Evolutionary conservation across 64 coral and sea anemone genomes (phyloP), one percentile per base, ranked within the genome.

Genomic region (Hydrozoanthus tunicans): DNA sequence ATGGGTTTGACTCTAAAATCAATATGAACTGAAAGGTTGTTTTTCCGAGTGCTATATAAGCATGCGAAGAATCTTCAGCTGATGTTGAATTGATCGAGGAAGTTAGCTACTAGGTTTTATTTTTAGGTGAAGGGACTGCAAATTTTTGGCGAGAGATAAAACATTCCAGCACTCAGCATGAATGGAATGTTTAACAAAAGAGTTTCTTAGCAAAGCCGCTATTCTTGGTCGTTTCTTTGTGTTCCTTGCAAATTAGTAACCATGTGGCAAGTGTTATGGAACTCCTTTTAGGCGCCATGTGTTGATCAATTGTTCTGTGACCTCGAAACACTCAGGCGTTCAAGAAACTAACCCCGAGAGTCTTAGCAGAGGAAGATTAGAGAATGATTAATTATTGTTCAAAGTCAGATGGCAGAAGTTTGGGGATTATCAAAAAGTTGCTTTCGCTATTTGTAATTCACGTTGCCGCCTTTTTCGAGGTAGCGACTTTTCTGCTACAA

Each of bases 121-220:
- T 72, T 58, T 70, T 74, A 60, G 81, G 51, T 68, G 14, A 88
- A 73, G 17, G 15, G 17, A 17, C 14, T 8, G 13, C 11, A 57
- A 65, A 51, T 15, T 59, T 12, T n/a, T 59, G 8, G 51, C 15
- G 58, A 43, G 68, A 13, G 4, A 12, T 23, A 43, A 88, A 10
- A 63, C 80, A 88, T 88, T 88, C 84, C 84, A 58, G 43, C 54
- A 57, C 84, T 88, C 68, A 7, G 54, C 23, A 73, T 88, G 73
- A 72, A 25, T 54, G 9, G 9, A 12, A 17, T 24, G 11, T 11
- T 70, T 4, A 43, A 59, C 70, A 59, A 88, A 74, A 74, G 43
- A 25, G 12, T 10, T 32, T 88, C 70, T 70, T 75, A 56, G 20
- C 27, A 3, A 25, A n/a, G 64, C 53, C 25, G 84, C 51, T 73